Percentiles rank a stretch among this genome's conserved stretches.
Evolutionary conservation across 1,140 invertebrate genomes (phyloP).

Genomic region (Marisa cornuarietis): DNA sequence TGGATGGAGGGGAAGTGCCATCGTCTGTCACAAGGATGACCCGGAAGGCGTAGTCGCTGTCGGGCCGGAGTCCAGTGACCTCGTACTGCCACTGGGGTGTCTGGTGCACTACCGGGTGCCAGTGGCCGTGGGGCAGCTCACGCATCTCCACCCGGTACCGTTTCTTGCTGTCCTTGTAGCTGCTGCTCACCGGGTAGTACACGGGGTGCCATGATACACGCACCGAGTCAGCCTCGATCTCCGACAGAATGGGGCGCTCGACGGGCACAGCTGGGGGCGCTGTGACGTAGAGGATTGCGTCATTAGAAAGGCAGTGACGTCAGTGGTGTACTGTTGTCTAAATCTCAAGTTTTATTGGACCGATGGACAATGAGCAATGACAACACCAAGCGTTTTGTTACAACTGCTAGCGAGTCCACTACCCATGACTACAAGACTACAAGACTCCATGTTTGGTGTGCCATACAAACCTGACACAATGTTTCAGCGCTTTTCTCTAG

Average conservation of each 20-base stretch:
- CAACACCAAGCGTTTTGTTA: too few relatives aligned
- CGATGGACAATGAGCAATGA: too few relatives aligned
- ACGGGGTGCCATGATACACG: constrained; percentile 55
- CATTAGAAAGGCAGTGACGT: too few relatives aligned
- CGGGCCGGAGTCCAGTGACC: constrained; percentile 80
- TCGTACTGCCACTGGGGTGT: constrained; percentile 44
- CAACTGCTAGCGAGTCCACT: too few relatives aligned
- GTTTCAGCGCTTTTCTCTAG: too few relatives aligned
- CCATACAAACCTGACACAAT: too few relatives aligned
- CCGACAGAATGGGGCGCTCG: constrained; percentile 50
- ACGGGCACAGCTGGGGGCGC: constrained; percentile 36
- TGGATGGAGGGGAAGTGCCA: constrained; percentile 46
- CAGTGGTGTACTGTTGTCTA: neutral
- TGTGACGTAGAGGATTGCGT: constrained; percentile 7
- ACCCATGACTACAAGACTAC: too few relatives aligned
- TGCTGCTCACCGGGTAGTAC: constrained; percentile 25
- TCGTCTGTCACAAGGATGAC: constrained; percentile 95
- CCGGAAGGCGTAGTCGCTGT: constrained; percentile 96
- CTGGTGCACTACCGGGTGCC: constrained; percentile 42
- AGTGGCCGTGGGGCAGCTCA: constrained; percentile 45
- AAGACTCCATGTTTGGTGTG: too few relatives aligned
- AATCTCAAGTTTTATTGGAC: too few relatives aligned
- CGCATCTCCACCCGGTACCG: constrained; percentile 36
- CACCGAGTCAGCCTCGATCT: constrained; percentile 52
- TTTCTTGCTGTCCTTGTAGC: constrained; percentile 1